A percentile compares a stretch with the other conserved stretches of the same genome.
phyloP scores from a whole-genome alignment of 2,888 invertebrate species.

The Trichogramma evanescens region DNA sequence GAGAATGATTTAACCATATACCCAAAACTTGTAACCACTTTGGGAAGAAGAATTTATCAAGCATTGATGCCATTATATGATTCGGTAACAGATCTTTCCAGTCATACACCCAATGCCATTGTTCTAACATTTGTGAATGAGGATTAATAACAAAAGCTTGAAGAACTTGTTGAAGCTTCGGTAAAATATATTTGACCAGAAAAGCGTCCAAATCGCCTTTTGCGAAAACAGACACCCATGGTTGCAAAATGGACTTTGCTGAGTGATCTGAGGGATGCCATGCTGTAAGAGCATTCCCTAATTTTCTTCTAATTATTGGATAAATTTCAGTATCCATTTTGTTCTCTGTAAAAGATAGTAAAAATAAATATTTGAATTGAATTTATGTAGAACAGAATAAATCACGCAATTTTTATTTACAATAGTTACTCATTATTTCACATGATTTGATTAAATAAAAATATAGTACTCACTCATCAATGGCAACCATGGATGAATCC shows the following conservation, averaged over 20 bases:
- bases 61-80: conserved; percentile 68
- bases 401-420: not conserved
- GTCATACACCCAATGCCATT: conserved; percentile 91
- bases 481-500: conserved; percentile 96
- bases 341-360: conserved; percentile 33
- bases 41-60: conserved; percentile 87
- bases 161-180: conserved; percentile 70
- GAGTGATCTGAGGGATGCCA: conserved; percentile 96
- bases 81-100: conserved; percentile 84
- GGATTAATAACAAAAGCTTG: conserved; percentile 64
- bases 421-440: not conserved
- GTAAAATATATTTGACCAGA: conserved; percentile 78
- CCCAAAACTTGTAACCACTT: conserved; percentile 81
- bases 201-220: conserved; percentile 73
- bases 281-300: conserved; percentile 78
- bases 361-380: not conserved
- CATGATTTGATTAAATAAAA: not conserved
- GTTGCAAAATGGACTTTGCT: conserved; percentile 82
- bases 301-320: conserved; percentile 84
- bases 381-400: not conserved
- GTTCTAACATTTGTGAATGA: conserved; percentile 69
- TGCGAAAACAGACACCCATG: conserved; percentile 78
- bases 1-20: conserved; percentile 85
- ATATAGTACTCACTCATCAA: conserved; percentile 57
- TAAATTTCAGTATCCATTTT: conserved; percentile 62